Conservation (phyloP, 2,113 vertebrate genomes). For the Pristiophorus japonicus region DNA sequence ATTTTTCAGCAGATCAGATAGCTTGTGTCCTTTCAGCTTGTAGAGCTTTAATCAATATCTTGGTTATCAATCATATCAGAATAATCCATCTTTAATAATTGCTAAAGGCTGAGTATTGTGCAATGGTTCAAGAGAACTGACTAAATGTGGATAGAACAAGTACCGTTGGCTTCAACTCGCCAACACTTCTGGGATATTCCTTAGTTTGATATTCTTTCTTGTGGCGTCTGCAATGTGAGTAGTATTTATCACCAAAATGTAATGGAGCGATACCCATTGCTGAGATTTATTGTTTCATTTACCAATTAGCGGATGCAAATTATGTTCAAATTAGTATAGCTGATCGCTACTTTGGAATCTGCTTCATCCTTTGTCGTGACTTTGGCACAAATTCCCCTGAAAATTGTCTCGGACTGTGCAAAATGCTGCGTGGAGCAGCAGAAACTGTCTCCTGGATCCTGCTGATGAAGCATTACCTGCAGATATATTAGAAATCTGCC, state of each 20-base stretch:
- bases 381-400: background rate
- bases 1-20: background rate
- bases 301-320: background rate
- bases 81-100: constrained; percentile 5
- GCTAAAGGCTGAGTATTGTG: no score
- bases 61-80: background rate
- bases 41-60: background rate
- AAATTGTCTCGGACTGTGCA: background rate
- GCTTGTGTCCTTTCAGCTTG: background rate
- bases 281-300: constrained; percentile 1
- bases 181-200: background rate
- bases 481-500: constrained; percentile 27
- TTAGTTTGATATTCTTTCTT: background rate
- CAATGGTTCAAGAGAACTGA: background rate
- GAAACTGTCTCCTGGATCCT: background rate
- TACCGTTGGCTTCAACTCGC: background rate
- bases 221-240: background rate
- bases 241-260: background rate
- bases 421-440: background rate
- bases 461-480: constrained; percentile 10
- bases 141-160: background rate
- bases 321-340: background rate
- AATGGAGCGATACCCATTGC: background rate
- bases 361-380: background rate
- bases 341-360: background rate